These are phyloP conservation scores for Rallus limicola DNA, from an alignment of 2,113 vertebrate species.

Conservation along the genomic window DNA sequence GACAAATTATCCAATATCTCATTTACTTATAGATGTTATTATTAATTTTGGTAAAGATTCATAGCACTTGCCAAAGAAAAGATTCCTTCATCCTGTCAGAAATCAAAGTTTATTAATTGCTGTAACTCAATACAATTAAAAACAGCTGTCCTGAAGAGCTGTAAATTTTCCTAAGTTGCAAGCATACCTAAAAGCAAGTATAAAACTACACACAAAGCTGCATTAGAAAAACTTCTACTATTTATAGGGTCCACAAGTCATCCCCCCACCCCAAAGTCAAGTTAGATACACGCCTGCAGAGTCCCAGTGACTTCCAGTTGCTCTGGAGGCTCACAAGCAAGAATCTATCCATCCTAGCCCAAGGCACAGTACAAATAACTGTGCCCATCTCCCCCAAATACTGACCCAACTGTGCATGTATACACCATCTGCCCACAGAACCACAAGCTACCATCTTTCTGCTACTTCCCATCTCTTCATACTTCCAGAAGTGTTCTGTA, in stretches of 20 bases:
- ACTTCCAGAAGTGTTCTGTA: not conserved
- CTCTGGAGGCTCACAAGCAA: not conserved
- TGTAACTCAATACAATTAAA: not conserved
- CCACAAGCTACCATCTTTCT: not conserved
- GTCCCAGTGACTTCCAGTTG: not conserved
- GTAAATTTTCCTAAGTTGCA: not conserved
- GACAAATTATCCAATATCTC: not conserved
- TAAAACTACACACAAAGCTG: not conserved
- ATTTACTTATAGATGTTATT: not conserved
- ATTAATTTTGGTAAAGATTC: not conserved
- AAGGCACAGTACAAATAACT: not conserved
- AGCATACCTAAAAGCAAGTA: not conserved
- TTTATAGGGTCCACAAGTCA: not conserved
- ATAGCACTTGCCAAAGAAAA: not conserved
- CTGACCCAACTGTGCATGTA: rapidly evolving
- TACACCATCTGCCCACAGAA: not conserved
- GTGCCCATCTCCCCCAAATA: not conserved
- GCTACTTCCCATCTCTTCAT: not conserved
- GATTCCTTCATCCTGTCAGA: not conserved
- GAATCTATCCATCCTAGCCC: not conserved
- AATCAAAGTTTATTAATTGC: not conserved
- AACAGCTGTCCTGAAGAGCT: not conserved
- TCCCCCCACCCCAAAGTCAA: not conserved
- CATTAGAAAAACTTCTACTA: not conserved
- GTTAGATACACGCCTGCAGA: not conserved